phyloP scores from a whole-genome alignment of 1,140 invertebrate species.

The Penaeus vannamei region DNA sequence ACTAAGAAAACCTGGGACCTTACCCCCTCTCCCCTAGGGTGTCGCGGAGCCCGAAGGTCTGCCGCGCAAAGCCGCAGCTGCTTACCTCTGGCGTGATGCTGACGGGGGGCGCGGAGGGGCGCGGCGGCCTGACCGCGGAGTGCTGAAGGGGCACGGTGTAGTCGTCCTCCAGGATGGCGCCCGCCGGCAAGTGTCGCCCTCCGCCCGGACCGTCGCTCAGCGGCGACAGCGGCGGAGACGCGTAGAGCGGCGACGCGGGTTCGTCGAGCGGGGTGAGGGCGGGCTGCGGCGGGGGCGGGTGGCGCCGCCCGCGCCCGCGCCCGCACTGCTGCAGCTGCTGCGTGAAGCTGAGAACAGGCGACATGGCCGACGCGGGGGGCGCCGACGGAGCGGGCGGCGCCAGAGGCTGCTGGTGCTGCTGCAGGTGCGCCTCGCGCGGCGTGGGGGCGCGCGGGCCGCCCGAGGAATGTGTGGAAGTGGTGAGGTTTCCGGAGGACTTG shows the following conservation, averaged over 20 bases:
- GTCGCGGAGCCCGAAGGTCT: not conserved
- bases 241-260: constrained; percentile 85
- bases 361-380: constrained; percentile 66
- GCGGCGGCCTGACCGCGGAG: constrained; percentile 50
- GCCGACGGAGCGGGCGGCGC: constrained; percentile 70
- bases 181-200: constrained; percentile 53
- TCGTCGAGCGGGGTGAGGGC: constrained; percentile 79
- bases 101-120: constrained; percentile 58
- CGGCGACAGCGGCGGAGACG: constrained; percentile 87
- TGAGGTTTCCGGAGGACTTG: constrained; percentile 82
- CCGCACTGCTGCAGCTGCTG: constrained; percentile 81
- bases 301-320: constrained; percentile 70
- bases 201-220: constrained; percentile 76
- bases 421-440: constrained; percentile 51
- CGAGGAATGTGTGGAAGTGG: constrained; percentile 75
- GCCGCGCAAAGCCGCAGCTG: not conserved
- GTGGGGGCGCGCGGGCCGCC: constrained; percentile 71
- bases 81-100: constrained; percentile 40
- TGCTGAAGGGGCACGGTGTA: constrained; percentile 62
- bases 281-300: constrained; percentile 67
- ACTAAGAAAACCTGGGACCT: too few relatives aligned
- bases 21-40: too few relatives aligned
- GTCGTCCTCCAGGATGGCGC: constrained; percentile 63
- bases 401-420: constrained; percentile 47
- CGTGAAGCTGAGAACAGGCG: constrained; percentile 77